phyloP scores from a whole-genome alignment of 2,113 vertebrate genomes.

The Prinia subflava region DNA sequence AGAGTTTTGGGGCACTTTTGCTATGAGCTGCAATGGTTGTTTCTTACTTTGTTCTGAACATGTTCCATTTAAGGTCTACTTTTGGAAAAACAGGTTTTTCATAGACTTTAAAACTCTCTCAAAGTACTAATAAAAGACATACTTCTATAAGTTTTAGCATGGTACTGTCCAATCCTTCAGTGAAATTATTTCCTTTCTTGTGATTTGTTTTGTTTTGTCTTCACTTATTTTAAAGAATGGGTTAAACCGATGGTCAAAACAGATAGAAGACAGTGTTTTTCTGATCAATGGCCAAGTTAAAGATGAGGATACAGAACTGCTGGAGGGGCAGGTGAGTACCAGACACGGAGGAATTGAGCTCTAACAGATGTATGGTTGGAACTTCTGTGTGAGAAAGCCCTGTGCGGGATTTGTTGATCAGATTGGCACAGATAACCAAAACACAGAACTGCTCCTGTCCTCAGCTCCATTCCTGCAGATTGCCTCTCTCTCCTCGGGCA shows the following conservation, averaged over 20 bases:
- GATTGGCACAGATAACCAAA: background rate
- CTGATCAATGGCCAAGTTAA: slow-evolving; percentile 85
- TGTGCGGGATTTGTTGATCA: background rate
- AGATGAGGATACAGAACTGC: slow-evolving; percentile 79
- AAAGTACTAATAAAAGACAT: background rate
- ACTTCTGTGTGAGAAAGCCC: background rate
- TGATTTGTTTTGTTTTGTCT: background rate
- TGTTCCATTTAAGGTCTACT: background rate
- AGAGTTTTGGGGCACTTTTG: background rate
- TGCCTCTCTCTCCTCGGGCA: background rate
- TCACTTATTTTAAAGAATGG: slow-evolving; percentile 77
- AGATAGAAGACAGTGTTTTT: slow-evolving; percentile 81
- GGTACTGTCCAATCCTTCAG: background rate
- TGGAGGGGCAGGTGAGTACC: slow-evolving; percentile 81
- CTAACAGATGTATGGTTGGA: background rate
- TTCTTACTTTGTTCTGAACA: background rate
- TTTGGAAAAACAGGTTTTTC: background rate
- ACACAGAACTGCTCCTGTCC: background rate
- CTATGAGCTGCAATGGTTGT: background rate
- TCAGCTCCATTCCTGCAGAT: background rate
- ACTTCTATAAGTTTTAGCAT: background rate
- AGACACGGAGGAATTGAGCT: background rate
- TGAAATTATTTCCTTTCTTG: background rate
- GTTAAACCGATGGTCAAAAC: slow-evolving; percentile 83
- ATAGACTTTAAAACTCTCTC: background rate